These are phyloP conservation scores for Anguilla anguilla DNA, from an alignment of 2,797 vertebrate species.

Conservation along the genomic window DNA sequence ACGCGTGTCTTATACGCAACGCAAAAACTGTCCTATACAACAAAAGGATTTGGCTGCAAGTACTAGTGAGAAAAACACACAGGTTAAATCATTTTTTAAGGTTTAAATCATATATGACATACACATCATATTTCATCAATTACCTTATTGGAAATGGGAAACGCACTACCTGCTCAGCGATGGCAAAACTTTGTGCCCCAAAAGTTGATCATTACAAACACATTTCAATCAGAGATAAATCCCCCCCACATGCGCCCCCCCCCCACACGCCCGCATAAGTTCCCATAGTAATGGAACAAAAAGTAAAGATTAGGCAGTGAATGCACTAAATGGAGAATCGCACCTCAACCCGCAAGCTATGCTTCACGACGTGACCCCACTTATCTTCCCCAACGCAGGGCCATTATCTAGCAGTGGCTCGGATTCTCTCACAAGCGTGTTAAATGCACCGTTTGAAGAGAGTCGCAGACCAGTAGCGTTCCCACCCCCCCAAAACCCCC, in stretches of 20 bases:
- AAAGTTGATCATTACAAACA: background rate
- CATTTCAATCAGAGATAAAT: no score
- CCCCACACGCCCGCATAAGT: no score
- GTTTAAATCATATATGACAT: no score
- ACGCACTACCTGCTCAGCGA: background rate
- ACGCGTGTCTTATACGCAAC: no score
- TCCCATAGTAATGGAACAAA: no score
- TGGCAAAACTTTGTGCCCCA: background rate
- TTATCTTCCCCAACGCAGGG: background rate
- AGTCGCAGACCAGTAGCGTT: background rate
- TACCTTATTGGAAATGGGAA: background rate
- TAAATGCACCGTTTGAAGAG: background rate
- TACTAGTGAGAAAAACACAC: background rate
- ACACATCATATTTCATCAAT: background rate
- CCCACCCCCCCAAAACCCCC: no score
- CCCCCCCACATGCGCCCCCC: no score
- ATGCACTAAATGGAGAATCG: background rate
- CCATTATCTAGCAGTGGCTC: background rate
- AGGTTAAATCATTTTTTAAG: no score
- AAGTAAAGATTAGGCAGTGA: no score
- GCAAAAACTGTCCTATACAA: background rate
- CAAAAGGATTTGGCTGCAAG: background rate
- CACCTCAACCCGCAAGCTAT: background rate
- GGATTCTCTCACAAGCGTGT: background rate
- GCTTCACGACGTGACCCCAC: background rate